phyloP scores from a whole-genome alignment of 2,888 invertebrate species.

The Eristalis tenax region DNA sequence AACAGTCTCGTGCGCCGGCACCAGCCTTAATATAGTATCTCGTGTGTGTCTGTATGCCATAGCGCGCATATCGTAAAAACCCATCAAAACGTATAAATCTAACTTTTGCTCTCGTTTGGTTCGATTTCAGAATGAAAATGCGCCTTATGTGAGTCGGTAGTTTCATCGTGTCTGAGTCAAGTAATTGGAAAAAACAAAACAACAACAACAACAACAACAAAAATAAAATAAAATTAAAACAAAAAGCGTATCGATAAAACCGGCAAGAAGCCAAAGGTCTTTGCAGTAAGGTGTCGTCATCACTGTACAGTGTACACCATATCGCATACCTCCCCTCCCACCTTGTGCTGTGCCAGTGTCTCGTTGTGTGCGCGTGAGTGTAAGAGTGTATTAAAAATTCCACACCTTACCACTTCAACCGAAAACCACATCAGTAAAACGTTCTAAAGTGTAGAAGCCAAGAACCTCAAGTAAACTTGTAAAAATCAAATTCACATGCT shows the following conservation, averaged over 20 bases:
- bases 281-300: constrained; percentile 31
- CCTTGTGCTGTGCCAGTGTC: background rate
- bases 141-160: constrained; percentile 55
- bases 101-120: constrained; percentile 69
- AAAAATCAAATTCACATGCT: constrained; percentile 84
- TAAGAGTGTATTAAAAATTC: constrained; percentile 15
- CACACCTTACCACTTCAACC: background rate
- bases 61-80: constrained; percentile 53
- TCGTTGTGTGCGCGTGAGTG: background rate
- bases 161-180: constrained; percentile 34
- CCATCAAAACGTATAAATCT: constrained; percentile 59
- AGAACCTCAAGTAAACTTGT: constrained; percentile 45
- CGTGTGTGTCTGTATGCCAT: constrained; percentile 53
- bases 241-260: constrained; percentile 7
- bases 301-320: background rate
- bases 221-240: background rate
- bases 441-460: constrained; percentile 36
- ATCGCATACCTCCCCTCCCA: too few relatives aligned
- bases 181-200: background rate
- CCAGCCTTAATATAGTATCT: constrained; percentile 44
- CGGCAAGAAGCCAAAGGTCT: background rate
- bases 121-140: constrained; percentile 65
- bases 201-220: background rate
- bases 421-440: constrained; percentile 10
- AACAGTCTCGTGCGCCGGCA: constrained; percentile 66